Evolutionary conservation across 2,797 vertebrate species (phyloP).

Genomic region (Valencia hispanica): DNA sequence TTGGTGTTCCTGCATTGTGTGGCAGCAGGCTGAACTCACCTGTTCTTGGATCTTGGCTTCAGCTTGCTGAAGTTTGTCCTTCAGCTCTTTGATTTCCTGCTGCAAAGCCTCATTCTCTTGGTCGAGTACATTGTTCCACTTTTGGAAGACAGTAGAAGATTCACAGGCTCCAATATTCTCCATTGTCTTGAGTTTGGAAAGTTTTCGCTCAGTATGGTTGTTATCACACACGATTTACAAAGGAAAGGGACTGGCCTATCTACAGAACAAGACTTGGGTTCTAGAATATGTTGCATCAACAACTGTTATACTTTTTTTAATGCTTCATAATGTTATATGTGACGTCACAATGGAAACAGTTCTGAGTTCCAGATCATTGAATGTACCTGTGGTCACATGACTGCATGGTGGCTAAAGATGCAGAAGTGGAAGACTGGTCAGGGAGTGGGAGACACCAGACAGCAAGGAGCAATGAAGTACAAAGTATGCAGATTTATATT

Average conservation of each 20-base stretch:
- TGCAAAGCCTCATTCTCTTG: neutral
- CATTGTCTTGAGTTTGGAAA: neutral
- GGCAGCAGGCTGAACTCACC: neutral
- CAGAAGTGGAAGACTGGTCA: neutral
- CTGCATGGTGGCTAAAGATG: neutral
- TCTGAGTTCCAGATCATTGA: neutral
- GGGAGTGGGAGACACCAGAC: too few relatives aligned
- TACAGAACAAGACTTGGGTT: neutral
- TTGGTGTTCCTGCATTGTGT: neutral
- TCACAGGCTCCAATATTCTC: neutral
- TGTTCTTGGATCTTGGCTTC: neutral
- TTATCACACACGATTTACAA: neutral
- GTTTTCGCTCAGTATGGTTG: neutral
- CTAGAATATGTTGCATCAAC: neutral
- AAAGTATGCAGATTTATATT: too few relatives aligned
- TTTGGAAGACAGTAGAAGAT: slow-evolving; percentile 1
- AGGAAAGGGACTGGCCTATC: neutral
- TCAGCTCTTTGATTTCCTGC: neutral
- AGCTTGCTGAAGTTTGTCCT: neutral
- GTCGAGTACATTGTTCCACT: neutral
- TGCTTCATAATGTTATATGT: neutral
- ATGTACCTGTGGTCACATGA: neutral
- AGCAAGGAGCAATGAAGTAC: too few relatives aligned
- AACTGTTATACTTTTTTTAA: too few relatives aligned
- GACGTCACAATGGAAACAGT: neutral